Conservation (phyloP, 2,888 invertebrate species). For the Danaus chrysippus region DNA sequence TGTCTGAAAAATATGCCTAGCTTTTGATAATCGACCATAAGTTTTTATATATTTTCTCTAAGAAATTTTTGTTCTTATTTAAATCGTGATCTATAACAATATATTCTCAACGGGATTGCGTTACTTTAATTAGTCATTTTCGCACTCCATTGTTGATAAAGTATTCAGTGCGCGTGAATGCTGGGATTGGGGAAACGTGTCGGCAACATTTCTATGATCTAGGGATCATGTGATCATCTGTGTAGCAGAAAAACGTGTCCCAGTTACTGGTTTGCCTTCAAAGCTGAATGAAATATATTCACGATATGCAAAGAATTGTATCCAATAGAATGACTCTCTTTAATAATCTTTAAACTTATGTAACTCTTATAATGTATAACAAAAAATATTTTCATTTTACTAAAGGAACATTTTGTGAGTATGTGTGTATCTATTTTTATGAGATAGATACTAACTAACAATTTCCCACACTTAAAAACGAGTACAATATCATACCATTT, state of each 20-base stretch:
- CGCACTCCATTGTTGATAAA: conserved; percentile 1
- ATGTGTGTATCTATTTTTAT: too few species aligned
- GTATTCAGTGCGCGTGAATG: not conserved
- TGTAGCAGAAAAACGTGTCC: not conserved
- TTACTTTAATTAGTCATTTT: conserved; percentile 1
- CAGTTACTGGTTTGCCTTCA: not conserved
- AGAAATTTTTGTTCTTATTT: not conserved
- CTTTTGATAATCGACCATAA: too few species aligned
- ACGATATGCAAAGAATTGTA: not conserved
- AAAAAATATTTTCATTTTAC: too few species aligned
- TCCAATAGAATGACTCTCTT: not conserved
- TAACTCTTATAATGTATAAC: too few species aligned
- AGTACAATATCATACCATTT: too few species aligned
- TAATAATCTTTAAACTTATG: too few species aligned
- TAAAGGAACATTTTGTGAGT: too few species aligned
- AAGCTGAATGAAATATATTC: not conserved
- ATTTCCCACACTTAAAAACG: too few species aligned
- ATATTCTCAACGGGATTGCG: not conserved
- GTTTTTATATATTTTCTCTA: too few species aligned
- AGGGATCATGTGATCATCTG: conserved; percentile 1
- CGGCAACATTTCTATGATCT: not conserved
- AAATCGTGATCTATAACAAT: not conserved
- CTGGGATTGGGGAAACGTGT: conserved; percentile 1
- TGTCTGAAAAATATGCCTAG: not conserved
- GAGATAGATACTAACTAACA: too few species aligned